Conservation (phyloP, 2,888 invertebrate genomes). For the Disparrhopalites patrizii region DNA sequence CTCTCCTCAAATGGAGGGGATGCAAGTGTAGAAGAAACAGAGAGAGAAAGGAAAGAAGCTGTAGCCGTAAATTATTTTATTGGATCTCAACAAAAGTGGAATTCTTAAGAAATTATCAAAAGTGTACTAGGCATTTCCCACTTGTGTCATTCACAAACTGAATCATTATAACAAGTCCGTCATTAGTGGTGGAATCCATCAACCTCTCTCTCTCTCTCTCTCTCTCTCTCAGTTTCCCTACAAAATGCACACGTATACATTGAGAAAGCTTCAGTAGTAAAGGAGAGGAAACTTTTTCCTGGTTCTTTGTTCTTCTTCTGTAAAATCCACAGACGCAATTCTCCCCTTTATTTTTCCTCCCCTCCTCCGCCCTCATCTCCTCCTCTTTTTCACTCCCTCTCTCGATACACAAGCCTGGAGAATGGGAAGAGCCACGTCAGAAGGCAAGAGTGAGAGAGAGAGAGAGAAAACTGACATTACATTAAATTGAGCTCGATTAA, state of each 20-base stretch:
- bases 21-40: conserved; percentile 5
- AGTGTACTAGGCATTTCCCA: conserved; percentile 45
- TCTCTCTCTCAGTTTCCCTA: too few relatives aligned
- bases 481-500: conserved; percentile 31
- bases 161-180: conserved; percentile 40
- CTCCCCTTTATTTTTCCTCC: background rate
- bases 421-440: too few relatives aligned
- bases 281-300: too few relatives aligned
- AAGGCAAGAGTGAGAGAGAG: too few relatives aligned
- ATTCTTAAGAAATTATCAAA: conserved; percentile 47
- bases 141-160: conserved; percentile 42
- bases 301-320: too few relatives aligned
- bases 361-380: background rate
- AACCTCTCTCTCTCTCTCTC: too few relatives aligned
- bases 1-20: background rate
- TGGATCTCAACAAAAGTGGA: conserved; percentile 38
- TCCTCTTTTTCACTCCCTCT: background rate
- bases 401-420: too few relatives aligned
- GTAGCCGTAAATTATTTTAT: conserved; percentile 48
- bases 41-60: conserved; percentile 3
- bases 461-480: conserved; percentile 28
- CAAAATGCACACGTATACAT: too few relatives aligned
- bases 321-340: background rate
- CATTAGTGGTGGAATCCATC: conserved; percentile 26
- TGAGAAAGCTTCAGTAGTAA: too few relatives aligned